Percentiles rank a stretch among this genome's conserved stretches.
phyloP scores from a whole-genome alignment of 2,888 invertebrate genomes.

The Cheilosia grossa region DNA sequence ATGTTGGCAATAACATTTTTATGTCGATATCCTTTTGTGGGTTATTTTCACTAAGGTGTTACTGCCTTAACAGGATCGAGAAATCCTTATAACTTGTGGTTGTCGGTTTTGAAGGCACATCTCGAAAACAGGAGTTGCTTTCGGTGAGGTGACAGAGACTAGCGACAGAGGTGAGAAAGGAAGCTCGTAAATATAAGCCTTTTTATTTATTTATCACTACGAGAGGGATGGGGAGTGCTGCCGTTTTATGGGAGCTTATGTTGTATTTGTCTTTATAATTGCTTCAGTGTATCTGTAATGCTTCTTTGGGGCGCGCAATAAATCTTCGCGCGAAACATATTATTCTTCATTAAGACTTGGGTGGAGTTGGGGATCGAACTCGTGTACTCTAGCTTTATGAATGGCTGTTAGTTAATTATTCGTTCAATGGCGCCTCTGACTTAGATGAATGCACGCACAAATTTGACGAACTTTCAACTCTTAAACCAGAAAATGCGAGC shows the following conservation, averaged over 20 bases:
- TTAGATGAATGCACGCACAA: too few species aligned
- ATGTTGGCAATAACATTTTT: too few species aligned
- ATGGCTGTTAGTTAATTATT: background rate
- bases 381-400: too few species aligned
- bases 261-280: conserved; percentile 27
- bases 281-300: conserved; percentile 18
- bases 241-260: conserved; percentile 25
- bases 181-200: conserved; percentile 26
- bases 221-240: conserved; percentile 3
- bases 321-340: background rate
- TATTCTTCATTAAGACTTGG: background rate
- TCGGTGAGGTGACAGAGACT: background rate
- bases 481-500: too few species aligned
- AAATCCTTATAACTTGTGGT: conserved; percentile 22
- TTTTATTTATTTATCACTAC: conserved; percentile 41
- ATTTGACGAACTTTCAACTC: too few species aligned
- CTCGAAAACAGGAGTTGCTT: background rate
- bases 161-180: background rate
- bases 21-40: background rate
- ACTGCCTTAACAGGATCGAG: background rate
- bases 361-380: background rate
- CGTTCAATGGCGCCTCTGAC: background rate
- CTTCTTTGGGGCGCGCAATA: background rate
- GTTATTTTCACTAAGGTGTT: background rate
- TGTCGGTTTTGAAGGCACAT: background rate